These are phyloP conservation scores for Bembecia ichneumoniformis DNA, from an alignment of 2,888 invertebrate genomes.

Conservation along the genomic window DNA sequence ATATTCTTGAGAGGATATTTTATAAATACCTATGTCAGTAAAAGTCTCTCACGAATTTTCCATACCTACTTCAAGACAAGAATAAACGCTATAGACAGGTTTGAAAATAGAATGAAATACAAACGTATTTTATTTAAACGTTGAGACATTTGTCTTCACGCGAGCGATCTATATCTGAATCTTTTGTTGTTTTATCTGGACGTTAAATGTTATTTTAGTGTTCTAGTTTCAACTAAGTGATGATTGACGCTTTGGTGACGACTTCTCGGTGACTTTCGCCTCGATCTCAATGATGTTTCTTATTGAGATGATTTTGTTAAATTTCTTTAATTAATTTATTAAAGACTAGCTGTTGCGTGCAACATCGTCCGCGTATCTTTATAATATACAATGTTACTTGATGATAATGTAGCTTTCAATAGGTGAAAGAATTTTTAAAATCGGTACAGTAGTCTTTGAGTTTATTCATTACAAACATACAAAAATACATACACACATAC, in stretches of 20 bases:
- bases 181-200: slow-evolving; percentile 35
- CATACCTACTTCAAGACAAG: not conserved
- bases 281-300: too few relatives aligned
- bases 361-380: too few relatives aligned
- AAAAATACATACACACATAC: too few relatives aligned
- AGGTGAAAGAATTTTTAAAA: too few relatives aligned
- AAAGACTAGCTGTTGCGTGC: too few relatives aligned
- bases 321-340: too few relatives aligned
- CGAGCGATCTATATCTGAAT: slow-evolving; percentile 43
- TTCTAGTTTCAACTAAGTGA: slow-evolving; percentile 30
- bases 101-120: not conserved
- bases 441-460: too few relatives aligned
- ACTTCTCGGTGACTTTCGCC: slow-evolving; percentile 12
- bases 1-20: too few relatives aligned
- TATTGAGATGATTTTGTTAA: too few relatives aligned
- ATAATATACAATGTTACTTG: too few relatives aligned
- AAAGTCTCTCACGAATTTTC: not conserved
- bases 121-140: slow-evolving; percentile 28
- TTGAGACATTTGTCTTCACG: slow-evolving; percentile 40
- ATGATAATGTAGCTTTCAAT: too few relatives aligned
- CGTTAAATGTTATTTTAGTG: slow-evolving; percentile 37
- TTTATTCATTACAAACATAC: too few relatives aligned
- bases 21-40: not conserved
- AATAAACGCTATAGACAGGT: not conserved
- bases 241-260: slow-evolving; percentile 42